Base-by-base conservation (phyloP, 2,888 invertebrate genomes). In the Phortica okadai region DNA sequence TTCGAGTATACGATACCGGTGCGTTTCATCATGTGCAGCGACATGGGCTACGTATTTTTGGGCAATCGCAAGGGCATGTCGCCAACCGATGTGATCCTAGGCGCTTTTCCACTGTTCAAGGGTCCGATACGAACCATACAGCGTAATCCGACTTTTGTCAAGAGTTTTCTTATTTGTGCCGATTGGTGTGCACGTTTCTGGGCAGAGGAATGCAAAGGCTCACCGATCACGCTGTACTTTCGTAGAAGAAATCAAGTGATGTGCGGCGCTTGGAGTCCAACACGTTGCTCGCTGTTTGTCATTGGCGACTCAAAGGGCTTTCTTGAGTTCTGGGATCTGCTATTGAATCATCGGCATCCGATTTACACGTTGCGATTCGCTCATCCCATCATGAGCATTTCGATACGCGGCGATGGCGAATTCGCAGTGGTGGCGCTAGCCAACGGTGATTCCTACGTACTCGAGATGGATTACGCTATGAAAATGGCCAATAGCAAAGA, bases 91-190 rank as follows among this genome's bases (percentile, higher is more conserved):
- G 93, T 94, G 80, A 91, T 95, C 76, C 89, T 93, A 42, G 92
- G 93, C 1, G 93, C 93, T 73, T 92, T 86, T 78, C 83, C 88
- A 93, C 75, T 95, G 0, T 88, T 89, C 87, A 90, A 83, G 87
- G 98, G 98, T 0, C 97, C 98, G 0, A 95, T 99, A 1, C 95
- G 96, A 80, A 94, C 96, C 3, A 93, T 98, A 1, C 96, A 97
- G 82, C 90, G 94, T 72, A 94, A 94, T 90, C 93, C 94, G 7
- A 93, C 93, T 83, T 94, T 93, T 89, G 93, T 93, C 1, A 94
- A 94, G 87, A 93, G 93, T 85, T 94, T 94, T 83, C 89, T 94
- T n/a, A 92, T 93, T 72, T 92, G 93, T 81, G 95, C 93, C 82
- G 95, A 95, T 87, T 94, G 92, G 94, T 92, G 80, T 90, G 93